Evolutionary conservation across 1,140 invertebrate species (phyloP), one percentile per base, ranked within the genome.

Genomic region (Copidosoma floridanum): DNA sequence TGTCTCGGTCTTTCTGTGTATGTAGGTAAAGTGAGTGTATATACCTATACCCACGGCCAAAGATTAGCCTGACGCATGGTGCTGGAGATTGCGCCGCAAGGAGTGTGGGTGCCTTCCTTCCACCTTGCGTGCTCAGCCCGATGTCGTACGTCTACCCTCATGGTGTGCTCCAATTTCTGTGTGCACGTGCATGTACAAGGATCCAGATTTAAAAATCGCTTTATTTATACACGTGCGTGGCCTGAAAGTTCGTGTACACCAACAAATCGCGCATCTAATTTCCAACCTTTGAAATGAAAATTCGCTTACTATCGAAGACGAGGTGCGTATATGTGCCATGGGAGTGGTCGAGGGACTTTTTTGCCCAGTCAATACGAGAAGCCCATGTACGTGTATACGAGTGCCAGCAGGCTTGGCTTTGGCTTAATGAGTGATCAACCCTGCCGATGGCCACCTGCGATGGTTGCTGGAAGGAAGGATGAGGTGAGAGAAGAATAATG

Each of bases 31-130:
- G n/a, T n/a, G n/a, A n/a, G n/a, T n/a, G n/a, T n/a, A n/a, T n/a
- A n/a, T n/a, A n/a, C n/a, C n/a, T n/a, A n/a, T n/a, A n/a, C n/a
- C n/a, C n/a, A n/a, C n/a, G n/a, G n/a, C n/a, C 53, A 44, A 69
- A 72, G 70, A 75, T 75, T 71, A 75, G 70, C 66, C 70, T 75
- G 70, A 75, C 68, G 66, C 70, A 73, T 72, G 69, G 68, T 65
- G 27, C 44, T 60, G 48, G 67, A 72, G 71, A 72, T 72, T 71
- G 68, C 63, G 48, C 20, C 58, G n/a, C n/a, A n/a, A n/a, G n/a
- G n/a, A n/a, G n/a, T n/a, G n/a, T n/a, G n/a, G n/a, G n/a, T n/a
- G n/a, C n/a, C n/a, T n/a, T n/a, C n/a, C n/a, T n/a, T n/a, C n/a
- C n/a, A n/a, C n/a, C n/a, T n/a, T 52, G 61, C 66, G 62, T 67